A percentile compares a stretch with the other conserved stretches of the same genome.
Conservation (phyloP, 2,113 vertebrate genomes). For the Addax nasomaculatus region DNA sequence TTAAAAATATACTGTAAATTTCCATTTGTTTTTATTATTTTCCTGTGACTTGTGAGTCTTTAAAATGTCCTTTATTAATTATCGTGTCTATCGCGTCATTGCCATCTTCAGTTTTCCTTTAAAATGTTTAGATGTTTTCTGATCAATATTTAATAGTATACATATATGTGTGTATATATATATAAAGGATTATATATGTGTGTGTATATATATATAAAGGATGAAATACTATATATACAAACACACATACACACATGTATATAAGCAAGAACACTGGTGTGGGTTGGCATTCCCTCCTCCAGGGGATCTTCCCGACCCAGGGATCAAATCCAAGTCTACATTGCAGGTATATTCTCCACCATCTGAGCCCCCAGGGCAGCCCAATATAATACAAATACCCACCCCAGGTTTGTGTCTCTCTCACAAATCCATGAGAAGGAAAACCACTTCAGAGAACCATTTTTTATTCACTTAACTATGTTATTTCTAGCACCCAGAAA, state of each 20-base stretch:
- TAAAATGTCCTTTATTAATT: background rate
- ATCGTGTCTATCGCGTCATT: background rate
- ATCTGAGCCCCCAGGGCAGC: background rate
- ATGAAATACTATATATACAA: background rate
- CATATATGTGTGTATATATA: background rate
- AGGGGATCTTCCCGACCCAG: background rate
- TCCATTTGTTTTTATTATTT: background rate
- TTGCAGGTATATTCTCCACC: fast-evolving
- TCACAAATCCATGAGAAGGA: background rate
- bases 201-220: background rate
- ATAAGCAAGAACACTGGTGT: fast-evolving
- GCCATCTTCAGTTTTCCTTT: background rate
- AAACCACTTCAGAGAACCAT: background rate
- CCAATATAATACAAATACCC: background rate
- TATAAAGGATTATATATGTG: background rate
- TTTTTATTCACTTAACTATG: background rate
- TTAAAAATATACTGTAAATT: background rate
- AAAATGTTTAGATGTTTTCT: background rate
- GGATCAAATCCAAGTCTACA: background rate
- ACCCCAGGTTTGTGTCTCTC: background rate
- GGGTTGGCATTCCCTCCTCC: background rate
- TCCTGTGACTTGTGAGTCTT: background rate
- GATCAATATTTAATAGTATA: background rate
- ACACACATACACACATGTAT: background rate
- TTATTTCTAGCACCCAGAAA: background rate